phyloP scores from a whole-genome alignment of 2,888 invertebrate species.

The Napeogenes sylphis region DNA sequence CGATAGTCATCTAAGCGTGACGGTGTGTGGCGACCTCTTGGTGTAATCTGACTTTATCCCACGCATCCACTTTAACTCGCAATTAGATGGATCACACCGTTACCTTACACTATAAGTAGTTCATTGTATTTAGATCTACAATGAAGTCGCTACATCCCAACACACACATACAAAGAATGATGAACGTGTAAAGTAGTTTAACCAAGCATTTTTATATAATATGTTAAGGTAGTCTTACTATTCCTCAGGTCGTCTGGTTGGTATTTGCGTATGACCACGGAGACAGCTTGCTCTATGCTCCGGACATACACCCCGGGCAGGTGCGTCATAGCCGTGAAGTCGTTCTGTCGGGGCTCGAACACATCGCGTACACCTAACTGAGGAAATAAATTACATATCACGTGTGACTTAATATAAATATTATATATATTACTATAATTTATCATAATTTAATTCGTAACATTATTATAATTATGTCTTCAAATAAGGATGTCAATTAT shows the following conservation, averaged over 20 bases:
- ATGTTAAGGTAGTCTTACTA: conserved; percentile 54
- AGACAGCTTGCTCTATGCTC: conserved; percentile 90
- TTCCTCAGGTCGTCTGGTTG: conserved; percentile 76
- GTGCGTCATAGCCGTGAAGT: conserved; percentile 87
- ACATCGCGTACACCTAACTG: conserved; percentile 87
- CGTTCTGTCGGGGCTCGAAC: conserved; percentile 87
- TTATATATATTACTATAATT: too few species aligned
- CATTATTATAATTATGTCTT: too few species aligned
- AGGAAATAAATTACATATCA: conserved; percentile 6
- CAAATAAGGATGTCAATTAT: too few species aligned
- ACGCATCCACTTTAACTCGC: conserved; percentile 34
- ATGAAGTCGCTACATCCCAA: too few species aligned
- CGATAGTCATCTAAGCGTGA: conserved; percentile 39
- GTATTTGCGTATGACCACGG: conserved; percentile 88
- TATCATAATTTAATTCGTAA: too few species aligned
- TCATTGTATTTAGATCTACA: not conserved
- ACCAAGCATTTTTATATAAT: too few species aligned
- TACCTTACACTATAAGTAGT: conserved; percentile 18
- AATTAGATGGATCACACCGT: conserved; percentile 62
- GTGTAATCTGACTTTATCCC: conserved; percentile 27
- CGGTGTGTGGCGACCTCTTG: conserved; percentile 32
- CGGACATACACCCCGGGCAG: conserved; percentile 87
- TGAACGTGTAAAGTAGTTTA: too few species aligned
- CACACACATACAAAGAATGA: too few species aligned
- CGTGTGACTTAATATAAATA: too few species aligned